Base-by-base conservation (phyloP, 2,797 vertebrate species). In the Neopelma chrysocephalum region DNA sequence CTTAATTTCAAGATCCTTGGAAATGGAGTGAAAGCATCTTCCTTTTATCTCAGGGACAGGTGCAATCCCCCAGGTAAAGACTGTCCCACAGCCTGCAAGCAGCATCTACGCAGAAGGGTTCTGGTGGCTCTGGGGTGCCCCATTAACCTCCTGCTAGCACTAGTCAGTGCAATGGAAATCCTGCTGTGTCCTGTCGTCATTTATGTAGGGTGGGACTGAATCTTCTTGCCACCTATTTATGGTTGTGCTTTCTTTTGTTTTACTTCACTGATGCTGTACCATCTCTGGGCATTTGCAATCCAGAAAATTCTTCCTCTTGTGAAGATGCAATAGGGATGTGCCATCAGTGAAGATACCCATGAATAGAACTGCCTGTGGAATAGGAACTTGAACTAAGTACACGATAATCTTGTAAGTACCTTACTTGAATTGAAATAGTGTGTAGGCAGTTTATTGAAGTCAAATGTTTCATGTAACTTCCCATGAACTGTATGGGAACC, bases 171-270 rank as follows among this genome's bases (percentile, higher is more conserved):
- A 22, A 58, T 1, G 4, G 31, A 26, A 31, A 15, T 26, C 32
- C 16, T 1, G 3, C 22, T 3, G 0, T 43, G 45, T 53, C 43
- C 61, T 69, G 38, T 34, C 11, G 1, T 15, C 11, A 2, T 23
- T 60, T 70, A 7, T 6, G 5, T 42, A 18, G 26, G 3, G 13
- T 56, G n/a, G 45, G 34, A 40, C 29, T 29, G 42, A 57, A 32
- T 34, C 38, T 85, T 82, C 75, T 65, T 64, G 14, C 4, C 22
- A 14, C 38, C 16, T 21, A 5, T 25, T 51, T 75, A 9, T 25
- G 22, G 6, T 48, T 82, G 50, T 64, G 32, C 22, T 76, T 72
- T 29, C 53, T 15, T 77, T 60, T 54, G 15, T 25, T 86, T 66
- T 43, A 36, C 58, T 73, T 25, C 78, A 36, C 27, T 51, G 32